These are phyloP conservation scores for Buathra laborator DNA, from an alignment of 2,888 invertebrate genomes.

Conservation along the genomic window DNA sequence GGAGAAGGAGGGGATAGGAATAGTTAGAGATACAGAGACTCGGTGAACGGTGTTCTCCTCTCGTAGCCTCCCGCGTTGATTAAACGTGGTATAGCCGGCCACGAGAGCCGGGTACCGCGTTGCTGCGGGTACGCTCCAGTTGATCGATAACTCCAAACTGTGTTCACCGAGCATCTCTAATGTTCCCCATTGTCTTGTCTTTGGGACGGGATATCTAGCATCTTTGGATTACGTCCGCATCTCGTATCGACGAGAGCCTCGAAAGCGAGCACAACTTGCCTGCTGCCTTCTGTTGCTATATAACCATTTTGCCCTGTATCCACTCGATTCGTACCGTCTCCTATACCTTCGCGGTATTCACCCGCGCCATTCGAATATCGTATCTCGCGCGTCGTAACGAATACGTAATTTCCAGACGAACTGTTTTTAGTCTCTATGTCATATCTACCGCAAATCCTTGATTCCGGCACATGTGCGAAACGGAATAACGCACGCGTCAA, in stretches of 20 bases:
- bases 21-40: slow-evolving; percentile 20
- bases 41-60: slow-evolving; percentile 41
- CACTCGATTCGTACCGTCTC: not conserved
- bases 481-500: not conserved
- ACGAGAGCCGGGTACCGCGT: slow-evolving; percentile 66
- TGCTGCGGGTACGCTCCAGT: slow-evolving; percentile 75
- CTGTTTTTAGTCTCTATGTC: slow-evolving; percentile 47
- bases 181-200: slow-evolving; percentile 78
- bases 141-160: slow-evolving; percentile 78
- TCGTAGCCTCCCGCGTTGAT: slow-evolving; percentile 57
- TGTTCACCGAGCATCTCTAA: slow-evolving; percentile 79
- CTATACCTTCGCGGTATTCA: not conserved
- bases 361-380: not conserved
- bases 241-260: slow-evolving; percentile 33
- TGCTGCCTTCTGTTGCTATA: not conserved
- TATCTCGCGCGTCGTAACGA: slow-evolving; percentile 4
- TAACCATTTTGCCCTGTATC: not conserved
- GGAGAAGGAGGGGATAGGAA: slow-evolving; percentile 1
- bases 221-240: slow-evolving; percentile 61
- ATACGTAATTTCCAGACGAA: slow-evolving; percentile 5
- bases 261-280: slow-evolving; percentile 1
- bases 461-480: not conserved
- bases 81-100: slow-evolving; percentile 53
- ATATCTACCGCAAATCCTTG: slow-evolving; percentile 59
- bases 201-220: slow-evolving; percentile 72